These are phyloP conservation scores for Phoeniculus purpureus DNA, from an alignment of 2,797 vertebrate species.

Conservation along the genomic window DNA sequence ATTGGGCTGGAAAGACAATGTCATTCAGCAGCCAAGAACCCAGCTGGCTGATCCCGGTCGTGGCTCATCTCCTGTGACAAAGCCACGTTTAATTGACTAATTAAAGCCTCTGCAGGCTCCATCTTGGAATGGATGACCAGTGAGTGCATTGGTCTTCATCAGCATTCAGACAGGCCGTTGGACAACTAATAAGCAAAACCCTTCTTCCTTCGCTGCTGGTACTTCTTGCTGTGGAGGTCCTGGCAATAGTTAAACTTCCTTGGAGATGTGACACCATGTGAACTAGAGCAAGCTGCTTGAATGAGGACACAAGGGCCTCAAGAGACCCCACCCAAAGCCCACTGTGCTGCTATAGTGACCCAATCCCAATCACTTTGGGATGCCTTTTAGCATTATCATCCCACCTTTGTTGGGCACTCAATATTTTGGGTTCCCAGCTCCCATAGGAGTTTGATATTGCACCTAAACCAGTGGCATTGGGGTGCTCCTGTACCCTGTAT, in stretches of 20 bases:
- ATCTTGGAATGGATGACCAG: conserved; percentile 37
- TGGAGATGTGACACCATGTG: not conserved
- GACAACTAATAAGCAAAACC: not conserved
- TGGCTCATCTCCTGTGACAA: conserved; percentile 64
- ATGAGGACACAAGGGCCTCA: not conserved
- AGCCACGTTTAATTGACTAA: conserved; percentile 61
- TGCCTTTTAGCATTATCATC: accelerated
- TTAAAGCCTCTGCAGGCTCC: conserved; percentile 32
- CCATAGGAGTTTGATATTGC: not conserved
- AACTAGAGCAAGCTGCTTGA: not conserved
- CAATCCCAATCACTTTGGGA: not conserved
- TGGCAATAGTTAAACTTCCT: not conserved
- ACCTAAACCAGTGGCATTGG: accelerated
- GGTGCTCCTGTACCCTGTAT: not conserved
- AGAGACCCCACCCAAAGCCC: not conserved
- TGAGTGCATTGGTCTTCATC: not conserved
- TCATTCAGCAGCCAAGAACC: conserved; percentile 66
- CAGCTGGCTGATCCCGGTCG: conserved; percentile 50
- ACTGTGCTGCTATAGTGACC: not conserved
- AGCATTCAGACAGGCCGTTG: conserved; percentile 7
- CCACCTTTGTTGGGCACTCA: accelerated
- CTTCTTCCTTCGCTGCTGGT: not conserved
- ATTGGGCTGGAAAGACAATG: conserved; percentile 60
- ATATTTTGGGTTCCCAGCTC: not conserved
- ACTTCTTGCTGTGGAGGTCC: not conserved